These are phyloP conservation scores for Sarcophaga bullata DNA, from an alignment of 1,140 invertebrate species.

Conservation along the genomic window DNA sequence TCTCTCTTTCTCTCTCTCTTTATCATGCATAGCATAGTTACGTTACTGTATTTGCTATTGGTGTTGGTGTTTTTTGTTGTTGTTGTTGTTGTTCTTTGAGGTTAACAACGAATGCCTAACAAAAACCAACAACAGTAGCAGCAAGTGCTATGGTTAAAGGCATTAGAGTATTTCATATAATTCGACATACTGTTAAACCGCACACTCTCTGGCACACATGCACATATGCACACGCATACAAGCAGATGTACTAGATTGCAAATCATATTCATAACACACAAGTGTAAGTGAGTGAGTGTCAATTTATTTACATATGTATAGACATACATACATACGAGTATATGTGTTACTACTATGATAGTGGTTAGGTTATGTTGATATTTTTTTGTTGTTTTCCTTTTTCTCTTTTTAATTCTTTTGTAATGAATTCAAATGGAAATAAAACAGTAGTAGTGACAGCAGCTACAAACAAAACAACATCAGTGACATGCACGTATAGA, in stretches of 20 bases:
- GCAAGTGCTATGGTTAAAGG: conserved; percentile 12
- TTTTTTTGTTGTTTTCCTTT: not conserved
- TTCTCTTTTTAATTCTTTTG: too few species aligned
- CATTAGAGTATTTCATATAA: conserved; percentile 7
- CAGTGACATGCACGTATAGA: not conserved
- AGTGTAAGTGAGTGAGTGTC: too few species aligned
- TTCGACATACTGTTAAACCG: conserved; percentile 18
- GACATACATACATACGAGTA: not conserved
- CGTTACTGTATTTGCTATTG: too few species aligned
- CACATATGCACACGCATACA: too few species aligned
- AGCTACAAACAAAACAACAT: not conserved
- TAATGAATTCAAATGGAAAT: too few species aligned
- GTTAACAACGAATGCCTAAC: conserved; percentile 16
- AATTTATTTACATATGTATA: not conserved
- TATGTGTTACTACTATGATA: not conserved
- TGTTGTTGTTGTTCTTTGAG: not conserved
- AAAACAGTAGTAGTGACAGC: too few species aligned
- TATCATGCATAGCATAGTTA: too few species aligned
- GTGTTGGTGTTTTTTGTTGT: too few species aligned
- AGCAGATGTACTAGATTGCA: not conserved
- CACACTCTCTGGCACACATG: too few species aligned
- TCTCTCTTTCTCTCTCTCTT: too few species aligned
- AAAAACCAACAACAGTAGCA: conserved; percentile 12
- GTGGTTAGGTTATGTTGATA: not conserved
- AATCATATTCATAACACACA: too few species aligned